Base-by-base conservation (phyloP, 2,113 vertebrate species). In the Procavia capensis region DNA sequence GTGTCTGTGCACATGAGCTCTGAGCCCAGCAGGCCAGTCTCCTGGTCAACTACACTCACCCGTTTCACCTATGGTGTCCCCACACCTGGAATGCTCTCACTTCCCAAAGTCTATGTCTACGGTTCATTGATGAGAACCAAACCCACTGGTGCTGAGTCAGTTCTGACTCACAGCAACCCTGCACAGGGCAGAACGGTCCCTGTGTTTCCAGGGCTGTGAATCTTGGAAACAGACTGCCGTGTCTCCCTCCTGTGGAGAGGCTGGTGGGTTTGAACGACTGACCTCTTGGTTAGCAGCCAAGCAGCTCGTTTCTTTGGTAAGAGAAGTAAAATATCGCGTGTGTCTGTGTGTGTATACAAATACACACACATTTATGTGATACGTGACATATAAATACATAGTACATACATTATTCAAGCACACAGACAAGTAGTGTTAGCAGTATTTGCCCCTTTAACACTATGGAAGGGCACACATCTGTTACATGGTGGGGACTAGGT, bases 1-100 rank as follows among this genome's bases (percentile, higher is more conserved):
- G 6, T 0, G 68, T 41, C 1, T 2, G n/a, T 13, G 14, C 47
- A 6, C 63, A 24, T 1, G 16, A 59, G 39, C 4, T 83, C 7
- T 19, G 50, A 43, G n/a, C 11, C 4, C 2, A 14, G 10, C 68
- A 0, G 66, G 36, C 31, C 36, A 0, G 8, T 2, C 22, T 34
- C 36, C 47, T 72, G 9, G 0, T 16, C 1, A 4, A 9, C 39
- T 20, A 4, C 5, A 1, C 0, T 3, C 59, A 9, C 1, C 24
- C 3, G 41, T 7, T 36, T 13, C 14, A 31, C 36, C 20, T 17
- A 3, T 4, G 25, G 43, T 2, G 14, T 8, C 31, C 27, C 45
- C 29, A 20, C 1, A 0, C 59, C 63, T 11, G 16, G 8, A 29
- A 75, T 0, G 31, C 75, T 57, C 7, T 50, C 82, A 19, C 75